Base-by-base conservation (phyloP, 2,797 vertebrate species). In the Channa striata region DNA sequence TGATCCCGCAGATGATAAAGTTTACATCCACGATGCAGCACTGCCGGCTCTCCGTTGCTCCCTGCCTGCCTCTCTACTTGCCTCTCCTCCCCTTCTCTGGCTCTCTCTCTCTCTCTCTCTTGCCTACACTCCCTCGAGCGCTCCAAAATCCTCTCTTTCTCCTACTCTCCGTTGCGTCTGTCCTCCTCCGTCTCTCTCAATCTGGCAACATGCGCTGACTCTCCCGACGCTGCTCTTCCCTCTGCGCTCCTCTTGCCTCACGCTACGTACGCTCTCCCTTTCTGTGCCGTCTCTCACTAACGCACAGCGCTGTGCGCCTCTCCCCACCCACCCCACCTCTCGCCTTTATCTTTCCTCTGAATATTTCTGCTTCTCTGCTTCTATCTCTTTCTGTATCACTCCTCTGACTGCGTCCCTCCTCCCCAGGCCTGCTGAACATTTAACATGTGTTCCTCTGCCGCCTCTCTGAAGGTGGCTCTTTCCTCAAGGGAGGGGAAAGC, bases 1-100 rank as follows among this genome's bases (percentile, higher is more conserved):
- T 72, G 87, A 86, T 87, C 81, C 78, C 23, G 42, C 84, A 82
- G 84, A 87, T 79, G 89, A 86, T 87, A 92, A 94, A 95, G 92
- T 96, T 95, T 93, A 93, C 93, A 93, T 94, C 90, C 91, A 93
- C 91, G 89, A 76, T 52, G 77, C 87, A 75, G 60, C 76, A 57
- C 47, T 59, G 74, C 51, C 56, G 58, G 78, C 81, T 65, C 63
- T 23, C 10, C 64, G 1, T 69, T 67, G 65, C 68, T 62, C 14
- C 47, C 66, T 23, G 49, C 36, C 60, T 74, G 58, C 33, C 61
- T 21, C 54, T 42, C 71, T 12, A 66, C 71, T 80, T 65, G 58
- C 74, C 53, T 77, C 75, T 59, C 68, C 34, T 68, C 40, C 33
- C 11, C n/a, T 8, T 69, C 34, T 43, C 25, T 30, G 25, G 17